phyloP scores from a whole-genome alignment of 2,888 invertebrate genomes.

The Aspidapion aeneum region DNA sequence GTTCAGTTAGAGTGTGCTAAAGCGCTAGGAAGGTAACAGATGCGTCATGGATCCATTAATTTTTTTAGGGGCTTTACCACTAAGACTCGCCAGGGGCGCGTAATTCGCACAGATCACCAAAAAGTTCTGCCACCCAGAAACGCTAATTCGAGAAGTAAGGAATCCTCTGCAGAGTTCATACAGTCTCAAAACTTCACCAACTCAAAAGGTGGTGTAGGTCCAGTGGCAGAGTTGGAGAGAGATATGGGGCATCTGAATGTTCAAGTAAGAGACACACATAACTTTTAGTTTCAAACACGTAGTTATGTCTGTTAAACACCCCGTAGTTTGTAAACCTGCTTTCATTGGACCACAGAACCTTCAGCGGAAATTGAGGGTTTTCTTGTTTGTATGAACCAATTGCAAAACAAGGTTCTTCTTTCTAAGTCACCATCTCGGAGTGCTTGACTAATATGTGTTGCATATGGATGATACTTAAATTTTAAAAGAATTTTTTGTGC shows the following conservation, averaged over 20 bases:
- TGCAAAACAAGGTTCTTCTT: no score
- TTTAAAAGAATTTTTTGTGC: background rate
- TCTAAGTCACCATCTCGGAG: no score
- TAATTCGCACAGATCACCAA: conserved; percentile 35
- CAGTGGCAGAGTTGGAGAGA: conserved; percentile 41
- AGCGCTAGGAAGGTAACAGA: background rate
- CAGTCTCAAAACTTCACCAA: conserved; percentile 44
- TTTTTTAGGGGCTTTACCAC: conserved; percentile 42
- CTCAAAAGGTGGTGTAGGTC: conserved; percentile 40
- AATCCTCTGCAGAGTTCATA: conserved; percentile 30
- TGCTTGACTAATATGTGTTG: no score
- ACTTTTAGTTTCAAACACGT: no score
- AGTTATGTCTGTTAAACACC: no score
- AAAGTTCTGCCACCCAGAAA: conserved; percentile 25
- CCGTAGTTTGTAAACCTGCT: no score
- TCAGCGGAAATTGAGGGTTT: no score
- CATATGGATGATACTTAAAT: no score
- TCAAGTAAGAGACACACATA: conserved; percentile 27
- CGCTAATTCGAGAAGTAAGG: conserved; percentile 3
- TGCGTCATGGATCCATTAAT: background rate
- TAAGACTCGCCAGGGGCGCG: conserved; percentile 39
- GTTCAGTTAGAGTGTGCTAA: no score
- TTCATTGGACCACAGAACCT: no score
- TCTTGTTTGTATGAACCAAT: no score
- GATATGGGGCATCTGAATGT: conserved; percentile 41